Evolutionary conservation across 2,888 invertebrate genomes (phyloP), one percentile per base, ranked within the genome.

Genomic region (Agrochola lychnidis): DNA sequence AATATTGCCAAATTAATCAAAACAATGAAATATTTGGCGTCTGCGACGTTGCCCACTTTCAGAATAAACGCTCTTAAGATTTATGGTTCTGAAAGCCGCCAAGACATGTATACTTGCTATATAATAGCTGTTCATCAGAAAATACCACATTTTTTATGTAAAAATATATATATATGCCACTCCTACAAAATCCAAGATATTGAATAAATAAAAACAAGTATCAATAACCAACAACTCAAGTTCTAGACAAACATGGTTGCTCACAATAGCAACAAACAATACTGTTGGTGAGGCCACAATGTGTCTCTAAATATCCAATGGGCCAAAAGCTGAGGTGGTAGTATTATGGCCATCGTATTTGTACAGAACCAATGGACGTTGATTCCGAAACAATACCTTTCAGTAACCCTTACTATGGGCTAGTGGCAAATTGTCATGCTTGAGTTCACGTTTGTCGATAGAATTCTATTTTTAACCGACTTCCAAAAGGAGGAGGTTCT

Each of bases 351-450:
- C 73, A 78, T 76, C 68, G 71, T 88, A 87, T 89, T 88, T 88
- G 84, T 83, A 77, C 83, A 88, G 83, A 75, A 70, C 73, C 80
- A 79, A 87, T 81, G 76, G 86, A 86, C 86, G 84, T 87, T 86
- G 84, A 87, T 85, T 86, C 79, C 51, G 76, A 85, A 78, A 86
- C 84, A 87, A 87, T 86, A 87, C 83, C 86, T 89, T 84, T 82
- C 73, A 62, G 53, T 48, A 12, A 12, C 64, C 71, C 83, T 36
- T 89, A 90, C 90, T 77, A 84, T 12, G 16, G 40, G 12, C 1
- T 30, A 6, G 1, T 72, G 36, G 12, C 5, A 68, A 69, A 61
- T 73, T 70, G 14, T 66, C 6, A 40, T 51, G 14, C 10, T 45
- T 19, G 53, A 40, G 16, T 14, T 42, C 16, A 22, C 30, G 2